Evolutionary conservation across 2,113 vertebrate species (phyloP).

Genomic region (Cebus imitator): DNA sequence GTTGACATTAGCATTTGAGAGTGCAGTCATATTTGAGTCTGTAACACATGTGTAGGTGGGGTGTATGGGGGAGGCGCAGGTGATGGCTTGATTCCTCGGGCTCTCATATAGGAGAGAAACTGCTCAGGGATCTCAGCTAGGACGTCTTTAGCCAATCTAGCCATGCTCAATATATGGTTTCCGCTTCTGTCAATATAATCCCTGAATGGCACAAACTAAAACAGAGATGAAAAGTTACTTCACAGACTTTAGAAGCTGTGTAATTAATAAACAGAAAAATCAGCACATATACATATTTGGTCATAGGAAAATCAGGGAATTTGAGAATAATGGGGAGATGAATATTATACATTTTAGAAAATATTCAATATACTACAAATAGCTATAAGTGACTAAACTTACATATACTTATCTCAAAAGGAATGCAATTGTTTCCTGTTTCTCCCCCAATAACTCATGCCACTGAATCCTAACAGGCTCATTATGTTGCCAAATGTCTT

Average conservation of each 20-base stretch:
- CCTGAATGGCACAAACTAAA: slow-evolving; percentile 96
- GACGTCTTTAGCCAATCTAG: slow-evolving; percentile 97
- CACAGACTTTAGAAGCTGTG: background rate
- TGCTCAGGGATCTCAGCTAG: slow-evolving; percentile 97
- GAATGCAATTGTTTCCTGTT: background rate
- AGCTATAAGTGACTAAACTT: background rate
- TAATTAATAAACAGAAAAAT: background rate
- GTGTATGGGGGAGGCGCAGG: slow-evolving; percentile 96
- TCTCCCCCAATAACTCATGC: background rate
- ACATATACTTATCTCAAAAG: background rate
- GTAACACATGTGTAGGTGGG: slow-evolving; percentile 88
- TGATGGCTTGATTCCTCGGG: slow-evolving; percentile 95
- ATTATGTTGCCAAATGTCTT: background rate
- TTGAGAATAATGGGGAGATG: background rate
- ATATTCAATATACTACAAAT: background rate
- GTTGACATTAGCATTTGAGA: background rate
- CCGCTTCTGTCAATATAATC: slow-evolving; percentile 97
- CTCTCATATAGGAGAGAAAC: slow-evolving; percentile 98
- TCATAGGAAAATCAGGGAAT: background rate
- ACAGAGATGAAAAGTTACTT: slow-evolving; percentile 17
- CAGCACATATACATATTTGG: background rate
- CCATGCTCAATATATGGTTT: slow-evolving; percentile 97
- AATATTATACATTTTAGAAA: background rate
- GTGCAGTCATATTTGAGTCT: slow-evolving; percentile 94
- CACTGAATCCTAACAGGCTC: background rate